phyloP scores from a whole-genome alignment of 1,140 invertebrate genomes.

The Drosophila bocqueti region DNA sequence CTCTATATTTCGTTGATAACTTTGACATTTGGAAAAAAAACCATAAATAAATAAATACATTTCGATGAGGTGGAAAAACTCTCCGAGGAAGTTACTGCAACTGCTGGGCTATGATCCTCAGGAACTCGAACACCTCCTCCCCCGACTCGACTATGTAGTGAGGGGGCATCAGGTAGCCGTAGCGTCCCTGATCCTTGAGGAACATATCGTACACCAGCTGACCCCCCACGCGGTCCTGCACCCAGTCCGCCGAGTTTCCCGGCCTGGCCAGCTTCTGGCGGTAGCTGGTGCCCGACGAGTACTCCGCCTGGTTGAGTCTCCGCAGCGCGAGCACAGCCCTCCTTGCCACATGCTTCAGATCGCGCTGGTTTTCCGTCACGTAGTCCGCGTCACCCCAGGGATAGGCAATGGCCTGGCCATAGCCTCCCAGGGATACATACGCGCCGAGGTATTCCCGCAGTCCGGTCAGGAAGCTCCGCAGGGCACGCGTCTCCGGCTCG shows the following conservation, averaged over 20 bases:
- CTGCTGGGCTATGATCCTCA: conserved; percentile 88
- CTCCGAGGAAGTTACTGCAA: conserved; percentile 28
- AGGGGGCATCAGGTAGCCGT: conserved; percentile 92
- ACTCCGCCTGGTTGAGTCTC: conserved; percentile 73
- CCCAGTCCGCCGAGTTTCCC: conserved; percentile 90
- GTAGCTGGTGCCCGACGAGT: conserved; percentile 76
- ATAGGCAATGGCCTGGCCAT: conserved; percentile 89
- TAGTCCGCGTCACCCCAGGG: conserved; percentile 81
- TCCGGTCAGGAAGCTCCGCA: conserved; percentile 87
- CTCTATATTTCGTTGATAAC: background rate
- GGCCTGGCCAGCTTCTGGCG: conserved; percentile 70
- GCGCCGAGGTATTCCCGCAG: conserved; percentile 70
- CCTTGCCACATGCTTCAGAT: conserved; percentile 58
- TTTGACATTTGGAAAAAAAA: background rate
- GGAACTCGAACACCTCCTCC: conserved; percentile 91
- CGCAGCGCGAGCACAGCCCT: conserved; percentile 69
- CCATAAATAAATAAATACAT: conserved; percentile 4
- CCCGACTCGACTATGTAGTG: conserved; percentile 91
- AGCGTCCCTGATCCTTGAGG: conserved; percentile 90
- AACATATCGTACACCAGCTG: conserved; percentile 93
- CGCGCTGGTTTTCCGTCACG: conserved; percentile 65
- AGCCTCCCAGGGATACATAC: conserved; percentile 92
- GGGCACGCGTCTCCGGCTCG: conserved; percentile 92
- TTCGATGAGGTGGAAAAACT: background rate
- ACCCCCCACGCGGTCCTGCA: conserved; percentile 88